phyloP scores from a whole-genome alignment of 2,888 invertebrate species.

The Megamerina dolium region DNA sequence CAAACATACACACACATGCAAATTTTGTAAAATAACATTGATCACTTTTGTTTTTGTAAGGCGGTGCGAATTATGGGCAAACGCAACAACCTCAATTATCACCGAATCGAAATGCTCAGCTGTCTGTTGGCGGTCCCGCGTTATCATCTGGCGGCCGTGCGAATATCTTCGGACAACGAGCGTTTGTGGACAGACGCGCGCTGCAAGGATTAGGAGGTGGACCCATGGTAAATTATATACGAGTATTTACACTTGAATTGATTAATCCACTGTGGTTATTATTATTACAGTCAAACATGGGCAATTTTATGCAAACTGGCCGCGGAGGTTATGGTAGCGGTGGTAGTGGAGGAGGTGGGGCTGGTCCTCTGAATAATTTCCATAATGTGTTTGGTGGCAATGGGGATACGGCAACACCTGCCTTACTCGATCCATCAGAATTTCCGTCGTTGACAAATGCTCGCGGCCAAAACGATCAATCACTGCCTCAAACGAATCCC shows the following conservation, averaged over 20 bases:
- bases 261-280: not conserved
- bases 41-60: constrained; percentile 18
- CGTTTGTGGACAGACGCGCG: constrained; percentile 71
- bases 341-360: constrained; percentile 56
- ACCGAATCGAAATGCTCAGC: constrained; percentile 55
- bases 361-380: constrained; percentile 64
- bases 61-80: constrained; percentile 51
- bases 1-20: no score
- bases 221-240: constrained; percentile 44
- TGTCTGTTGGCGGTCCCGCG: constrained; percentile 53
- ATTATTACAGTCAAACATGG: constrained; percentile 58
- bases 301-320: constrained; percentile 56
- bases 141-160: constrained; percentile 54
- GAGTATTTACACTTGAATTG: not conserved
- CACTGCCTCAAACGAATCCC: constrained; percentile 72
- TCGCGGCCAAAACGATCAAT: constrained; percentile 73
- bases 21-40: not conserved
- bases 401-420: constrained; percentile 74
- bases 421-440: constrained; percentile 84
- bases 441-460: constrained; percentile 84
- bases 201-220: constrained; percentile 51
- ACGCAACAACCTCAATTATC: constrained; percentile 55
- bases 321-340: constrained; percentile 56
- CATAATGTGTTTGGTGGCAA: constrained; percentile 77
- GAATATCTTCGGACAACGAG: constrained; percentile 72